Evolutionary conservation across 2,113 vertebrate species (phyloP).

Genomic region (Paralichthys olivaceus): DNA sequence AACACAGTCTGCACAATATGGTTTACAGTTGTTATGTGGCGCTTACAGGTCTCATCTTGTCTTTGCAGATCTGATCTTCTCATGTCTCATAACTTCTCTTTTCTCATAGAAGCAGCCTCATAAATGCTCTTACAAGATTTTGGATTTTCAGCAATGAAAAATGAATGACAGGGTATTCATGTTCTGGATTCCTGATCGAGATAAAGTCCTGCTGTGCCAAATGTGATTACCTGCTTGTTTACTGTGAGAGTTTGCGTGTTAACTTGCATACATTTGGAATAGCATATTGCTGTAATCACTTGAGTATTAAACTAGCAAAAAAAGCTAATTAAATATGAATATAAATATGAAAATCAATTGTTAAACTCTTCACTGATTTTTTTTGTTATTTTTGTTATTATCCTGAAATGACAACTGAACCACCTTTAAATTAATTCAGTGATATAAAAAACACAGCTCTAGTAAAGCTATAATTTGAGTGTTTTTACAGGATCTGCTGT

Average conservation of each 20-base stretch:
- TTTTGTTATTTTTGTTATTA: background rate
- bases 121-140: too few relatives aligned
- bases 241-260: background rate
- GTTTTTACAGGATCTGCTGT: background rate
- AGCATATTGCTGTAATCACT: too few relatives aligned
- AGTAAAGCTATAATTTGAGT: background rate
- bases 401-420: too few relatives aligned
- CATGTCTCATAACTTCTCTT: too few relatives aligned
- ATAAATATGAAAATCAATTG: too few relatives aligned
- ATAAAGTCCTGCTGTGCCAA: background rate
- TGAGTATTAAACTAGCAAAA: too few relatives aligned
- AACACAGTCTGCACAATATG: conserved; percentile 24
- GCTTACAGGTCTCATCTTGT: conserved; percentile 28
- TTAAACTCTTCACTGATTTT: background rate
- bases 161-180: too few relatives aligned
- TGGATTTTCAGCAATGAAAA: too few relatives aligned
- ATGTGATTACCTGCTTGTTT: background rate
- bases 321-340: too few relatives aligned
- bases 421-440: background rate
- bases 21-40: conserved; percentile 3
- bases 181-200: too few relatives aligned
- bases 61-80: conserved; percentile 12
- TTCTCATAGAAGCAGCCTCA: too few relatives aligned
- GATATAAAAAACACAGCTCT: background rate
- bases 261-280: background rate